A percentile compares a stretch with the other conserved stretches of the same genome.
Evolutionary conservation across 2,113 vertebrate genomes (phyloP).

Genomic region (Ondatra zibethicus): DNA sequence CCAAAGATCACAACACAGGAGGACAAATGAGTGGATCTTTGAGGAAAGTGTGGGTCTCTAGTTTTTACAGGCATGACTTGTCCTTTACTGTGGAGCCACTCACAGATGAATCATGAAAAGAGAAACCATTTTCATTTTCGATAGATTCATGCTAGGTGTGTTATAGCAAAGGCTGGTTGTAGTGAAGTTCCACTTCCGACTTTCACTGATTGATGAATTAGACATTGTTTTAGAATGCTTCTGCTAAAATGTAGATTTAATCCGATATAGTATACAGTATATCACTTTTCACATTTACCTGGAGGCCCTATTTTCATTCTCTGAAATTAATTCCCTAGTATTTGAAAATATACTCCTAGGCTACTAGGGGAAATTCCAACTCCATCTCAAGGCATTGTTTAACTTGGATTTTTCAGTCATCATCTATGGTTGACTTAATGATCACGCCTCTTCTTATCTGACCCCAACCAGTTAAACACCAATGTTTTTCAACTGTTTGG

Average conservation of each 20-base stretch:
- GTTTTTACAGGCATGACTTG: neutral
- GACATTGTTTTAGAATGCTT: conserved; percentile 80
- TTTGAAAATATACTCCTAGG: conserved; percentile 79
- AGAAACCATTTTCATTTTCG: conserved; percentile 84
- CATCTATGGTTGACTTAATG: conserved; percentile 98
- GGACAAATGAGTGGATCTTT: conserved; percentile 22
- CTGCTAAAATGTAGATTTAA: conserved; percentile 79
- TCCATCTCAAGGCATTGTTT: conserved; percentile 59
- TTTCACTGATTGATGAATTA: conserved; percentile 85
- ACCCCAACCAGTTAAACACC: conserved; percentile 97
- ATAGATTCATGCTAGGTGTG: conserved; percentile 77
- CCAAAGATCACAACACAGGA: conserved; percentile 53
- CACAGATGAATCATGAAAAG: conserved; percentile 82
- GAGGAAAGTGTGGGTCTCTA: too few relatives aligned
- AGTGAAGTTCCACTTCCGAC: conserved; percentile 76
- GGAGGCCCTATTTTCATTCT: conserved; percentile 79
- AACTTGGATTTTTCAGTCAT: conserved; percentile 91
- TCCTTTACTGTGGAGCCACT: conserved; percentile 69
- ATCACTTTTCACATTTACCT: conserved; percentile 81
- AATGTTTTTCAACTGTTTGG: too few relatives aligned
- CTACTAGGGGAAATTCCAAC: conserved; percentile 79
- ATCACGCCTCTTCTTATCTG: conserved; percentile 99
- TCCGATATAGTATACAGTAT: conserved; percentile 63
- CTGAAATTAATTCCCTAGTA: conserved; percentile 78
- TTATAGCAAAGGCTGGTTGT: conserved; percentile 79